These are phyloP conservation scores for Myopa testacea DNA, from an alignment of 2,888 invertebrate species.

Conservation along the genomic window DNA sequence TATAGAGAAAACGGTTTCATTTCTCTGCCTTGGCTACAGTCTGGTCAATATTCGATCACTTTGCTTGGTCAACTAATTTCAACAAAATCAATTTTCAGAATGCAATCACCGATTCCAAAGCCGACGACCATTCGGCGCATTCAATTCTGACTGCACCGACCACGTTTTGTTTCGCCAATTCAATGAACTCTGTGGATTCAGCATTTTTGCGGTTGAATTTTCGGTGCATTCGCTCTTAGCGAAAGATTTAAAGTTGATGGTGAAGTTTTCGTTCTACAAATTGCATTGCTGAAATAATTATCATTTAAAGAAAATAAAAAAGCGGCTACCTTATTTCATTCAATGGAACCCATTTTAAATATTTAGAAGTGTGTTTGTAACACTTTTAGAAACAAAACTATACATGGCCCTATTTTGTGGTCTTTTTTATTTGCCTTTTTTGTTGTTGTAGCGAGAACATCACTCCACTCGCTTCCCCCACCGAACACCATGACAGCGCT, in stretches of 20 bases:
- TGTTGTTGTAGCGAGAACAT: no score
- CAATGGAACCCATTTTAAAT: not conserved
- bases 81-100: slow-evolving; percentile 1
- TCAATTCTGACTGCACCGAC: slow-evolving; percentile 7
- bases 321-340: not conserved
- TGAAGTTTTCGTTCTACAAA: not conserved
- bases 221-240: not conserved
- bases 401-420: no score
- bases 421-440: no score
- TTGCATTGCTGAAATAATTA: not conserved
- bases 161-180: slow-evolving; percentile 5
- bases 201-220: not conserved
- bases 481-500: no score
- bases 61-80: slow-evolving; percentile 19
- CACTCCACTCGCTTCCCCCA: no score
- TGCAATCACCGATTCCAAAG: not conserved
- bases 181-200: not conserved
- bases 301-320: not conserved
- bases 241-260: no score
- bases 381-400: no score
- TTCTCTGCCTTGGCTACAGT: not conserved
- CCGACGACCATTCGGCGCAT: not conserved
- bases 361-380: not conserved
- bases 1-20: slow-evolving; percentile 1
- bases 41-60: slow-evolving; percentile 4